Evolutionary conservation across 1,140 invertebrate genomes (phyloP).

Genomic region (Pinna nobilis): DNA sequence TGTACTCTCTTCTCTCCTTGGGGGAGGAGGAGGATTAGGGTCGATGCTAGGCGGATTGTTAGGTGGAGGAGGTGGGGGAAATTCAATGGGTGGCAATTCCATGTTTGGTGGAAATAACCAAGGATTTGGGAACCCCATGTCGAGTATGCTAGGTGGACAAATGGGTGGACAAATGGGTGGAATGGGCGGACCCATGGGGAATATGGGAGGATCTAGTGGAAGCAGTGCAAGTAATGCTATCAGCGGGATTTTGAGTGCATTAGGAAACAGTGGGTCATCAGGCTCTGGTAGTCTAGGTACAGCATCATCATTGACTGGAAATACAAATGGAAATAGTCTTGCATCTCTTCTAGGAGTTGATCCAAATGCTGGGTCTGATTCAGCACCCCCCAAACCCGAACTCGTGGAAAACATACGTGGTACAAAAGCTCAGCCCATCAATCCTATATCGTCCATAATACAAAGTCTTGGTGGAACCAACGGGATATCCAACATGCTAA

Average conservation of each 20-base stretch:
- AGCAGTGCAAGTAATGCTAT: constrained; percentile 10
- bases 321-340: constrained; percentile 11
- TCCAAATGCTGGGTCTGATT: constrained; percentile 23
- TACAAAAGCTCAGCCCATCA: constrained; percentile 32
- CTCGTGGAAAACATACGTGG: constrained; percentile 28
- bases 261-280: background rate
- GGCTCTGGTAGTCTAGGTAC: constrained; percentile 9
- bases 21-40: constrained; percentile 16
- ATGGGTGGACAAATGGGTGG: constrained; percentile 14
- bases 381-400: constrained; percentile 32
- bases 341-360: constrained; percentile 32
- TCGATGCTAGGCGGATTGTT: background rate
- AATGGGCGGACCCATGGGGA: background rate
- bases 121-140: constrained; percentile 13
- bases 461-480: background rate
- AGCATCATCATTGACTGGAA: constrained; percentile 8
- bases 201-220: constrained; percentile 15
- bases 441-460: constrained; percentile 10
- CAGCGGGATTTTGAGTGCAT: constrained; percentile 15
- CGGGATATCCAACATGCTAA: constrained; percentile 12
- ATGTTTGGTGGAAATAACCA: no score
- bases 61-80: constrained; percentile 27
- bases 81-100: constrained; percentile 7
- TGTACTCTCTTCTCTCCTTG: background rate
- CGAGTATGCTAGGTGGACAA: background rate